Conservation (phyloP, 2,797 vertebrate species). For the Acipenser oxyrinchus region DNA sequence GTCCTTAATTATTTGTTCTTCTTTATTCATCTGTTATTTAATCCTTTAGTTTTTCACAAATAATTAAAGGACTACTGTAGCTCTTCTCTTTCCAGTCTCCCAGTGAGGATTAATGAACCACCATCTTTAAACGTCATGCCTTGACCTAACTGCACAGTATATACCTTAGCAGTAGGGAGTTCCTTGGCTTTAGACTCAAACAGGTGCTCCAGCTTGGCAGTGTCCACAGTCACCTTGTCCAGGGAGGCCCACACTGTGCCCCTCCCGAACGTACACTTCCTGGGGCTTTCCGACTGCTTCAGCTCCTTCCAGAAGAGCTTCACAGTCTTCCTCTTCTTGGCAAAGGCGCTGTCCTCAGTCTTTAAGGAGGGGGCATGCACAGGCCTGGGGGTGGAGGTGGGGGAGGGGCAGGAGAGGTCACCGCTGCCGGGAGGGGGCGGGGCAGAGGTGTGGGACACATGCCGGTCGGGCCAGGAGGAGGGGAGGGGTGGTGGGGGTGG, state of each 20-base stretch:
- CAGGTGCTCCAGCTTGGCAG: constrained; percentile 78
- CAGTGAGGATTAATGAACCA: no score
- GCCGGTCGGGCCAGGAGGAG: constrained; percentile 25
- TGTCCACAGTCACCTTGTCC: constrained; percentile 75
- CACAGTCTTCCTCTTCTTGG: constrained; percentile 82
- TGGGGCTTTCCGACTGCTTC: constrained; percentile 58
- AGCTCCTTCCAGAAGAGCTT: constrained; percentile 95
- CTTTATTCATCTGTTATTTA: no score
- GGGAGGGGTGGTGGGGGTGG: constrained; percentile 40
- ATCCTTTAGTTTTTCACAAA: no score
- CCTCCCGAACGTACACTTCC: constrained; percentile 69
- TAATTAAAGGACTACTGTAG: no score
- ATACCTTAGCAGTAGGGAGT: constrained; percentile 72
- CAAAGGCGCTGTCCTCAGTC: constrained; percentile 5
- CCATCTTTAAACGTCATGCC: no score
- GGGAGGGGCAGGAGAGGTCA: constrained; percentile 14
- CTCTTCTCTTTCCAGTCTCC: no score
- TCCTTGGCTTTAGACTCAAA: constrained; percentile 91
- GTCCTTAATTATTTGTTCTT: no score
- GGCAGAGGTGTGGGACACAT: constrained; percentile 35
- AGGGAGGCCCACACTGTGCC: constrained; percentile 83
- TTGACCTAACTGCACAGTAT: background rate
- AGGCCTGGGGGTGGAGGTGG: constrained; percentile 26
- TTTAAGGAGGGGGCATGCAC: constrained; percentile 26
- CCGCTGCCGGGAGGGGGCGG: constrained; percentile 33